Evolutionary conservation across 2,797 vertebrate genomes (phyloP), one percentile per base, ranked within the genome.

Genomic region (Pteropus rufus): DNA sequence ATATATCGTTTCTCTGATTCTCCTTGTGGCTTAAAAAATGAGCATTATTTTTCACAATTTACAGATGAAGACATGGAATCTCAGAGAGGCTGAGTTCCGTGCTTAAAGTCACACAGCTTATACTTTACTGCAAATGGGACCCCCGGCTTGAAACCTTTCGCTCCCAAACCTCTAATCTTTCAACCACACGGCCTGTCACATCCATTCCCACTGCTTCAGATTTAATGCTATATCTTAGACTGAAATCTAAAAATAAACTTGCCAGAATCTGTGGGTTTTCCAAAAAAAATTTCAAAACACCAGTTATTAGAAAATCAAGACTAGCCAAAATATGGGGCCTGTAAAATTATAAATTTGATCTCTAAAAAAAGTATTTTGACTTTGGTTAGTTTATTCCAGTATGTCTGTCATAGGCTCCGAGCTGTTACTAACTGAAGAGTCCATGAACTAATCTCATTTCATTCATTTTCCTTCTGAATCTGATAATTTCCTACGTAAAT

Each of bases 401-500:
- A 46, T 56, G 52, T 52, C 34, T 14, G 41, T 39, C 62, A 69
- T 4, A 62, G 58, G 85, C 7, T 15, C 15, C 2, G 65, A 69
- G 36, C 41, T 87, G 26, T 52, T 67, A 75, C 7, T 72, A n/a
- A 58, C n/a, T 64, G 31, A 92, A 62, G 58, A 39, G 4, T 52
- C 69, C 14, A n/a, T 18, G n/a, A 85, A 70, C 76, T 77, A 62
- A 62, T n/a, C 7, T 81, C 49, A 26, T 64, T 80, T 96, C 19
- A 36, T 84, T 76, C 46, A 29, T 41, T 88, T 94, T 93, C 36
- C 19, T 82, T 95, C 64, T 94, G 56, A 46, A 56, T n/a, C 23
- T 8, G 52, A 92, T 75, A 81, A 85, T 76, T 96, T 75, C 67
- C 79, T 95, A 31, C 87, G 41, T 70, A 96, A 95, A 94, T 70